phyloP scores from a whole-genome alignment of 2,113 vertebrate genomes.

The Phainopepla nitens region DNA sequence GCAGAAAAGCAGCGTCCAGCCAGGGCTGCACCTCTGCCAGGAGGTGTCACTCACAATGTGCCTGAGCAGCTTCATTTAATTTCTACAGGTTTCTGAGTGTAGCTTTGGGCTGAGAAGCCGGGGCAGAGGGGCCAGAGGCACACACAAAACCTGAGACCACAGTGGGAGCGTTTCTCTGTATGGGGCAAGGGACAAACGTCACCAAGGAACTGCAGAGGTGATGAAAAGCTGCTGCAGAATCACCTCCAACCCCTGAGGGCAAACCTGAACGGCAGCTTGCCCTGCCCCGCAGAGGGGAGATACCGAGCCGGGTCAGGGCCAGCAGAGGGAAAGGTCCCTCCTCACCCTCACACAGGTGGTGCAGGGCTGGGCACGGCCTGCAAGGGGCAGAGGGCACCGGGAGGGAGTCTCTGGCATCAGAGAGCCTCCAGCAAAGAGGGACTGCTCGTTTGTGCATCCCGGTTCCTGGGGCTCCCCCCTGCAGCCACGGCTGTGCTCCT shows the following conservation, averaged over 20 bases:
- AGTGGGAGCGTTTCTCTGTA: fast-evolving
- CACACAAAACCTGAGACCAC: neutral
- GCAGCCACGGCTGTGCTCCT: neutral
- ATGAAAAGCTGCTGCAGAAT: neutral
- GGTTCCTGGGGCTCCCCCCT: too few species aligned
- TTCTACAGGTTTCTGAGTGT: neutral
- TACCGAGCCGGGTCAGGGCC: neutral
- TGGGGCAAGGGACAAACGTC: neutral
- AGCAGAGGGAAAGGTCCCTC: neutral
- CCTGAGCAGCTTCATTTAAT: neutral
- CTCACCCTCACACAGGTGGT: neutral
- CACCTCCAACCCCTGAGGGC: neutral
- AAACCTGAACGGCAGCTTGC: neutral
- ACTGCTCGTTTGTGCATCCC: neutral
- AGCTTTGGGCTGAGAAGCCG: neutral
- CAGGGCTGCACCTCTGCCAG: neutral
- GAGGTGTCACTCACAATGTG: neutral
- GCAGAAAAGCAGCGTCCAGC: neutral
- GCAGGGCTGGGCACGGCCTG: neutral
- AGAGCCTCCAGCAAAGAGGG: neutral
- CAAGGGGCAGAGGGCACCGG: neutral
- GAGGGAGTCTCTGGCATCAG: too few species aligned
- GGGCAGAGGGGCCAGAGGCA: neutral
- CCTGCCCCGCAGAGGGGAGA: neutral
- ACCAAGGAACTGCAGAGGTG: neutral